Conservation (phyloP, 2,797 vertebrate species). For the Halcyon smyrnensis region DNA sequence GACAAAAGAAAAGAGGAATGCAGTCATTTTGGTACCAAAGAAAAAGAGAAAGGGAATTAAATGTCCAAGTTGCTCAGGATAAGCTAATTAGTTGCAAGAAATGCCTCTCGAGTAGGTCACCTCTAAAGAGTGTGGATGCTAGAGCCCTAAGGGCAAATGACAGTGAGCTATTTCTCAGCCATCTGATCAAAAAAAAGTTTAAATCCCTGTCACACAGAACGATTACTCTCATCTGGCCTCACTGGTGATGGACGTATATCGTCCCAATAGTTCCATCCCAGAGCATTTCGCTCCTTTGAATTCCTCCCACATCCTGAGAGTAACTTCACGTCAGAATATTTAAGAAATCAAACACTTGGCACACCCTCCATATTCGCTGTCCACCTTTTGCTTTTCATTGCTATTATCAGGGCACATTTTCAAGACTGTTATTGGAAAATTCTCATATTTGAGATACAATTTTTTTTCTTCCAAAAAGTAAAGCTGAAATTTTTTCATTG, state of each 20-base stretch:
- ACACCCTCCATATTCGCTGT: neutral
- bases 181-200: constrained; percentile 35
- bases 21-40: constrained; percentile 40
- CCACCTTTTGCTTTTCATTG: neutral
- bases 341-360: neutral
- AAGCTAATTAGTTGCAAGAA: constrained; percentile 33
- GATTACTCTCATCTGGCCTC: neutral
- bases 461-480: neutral
- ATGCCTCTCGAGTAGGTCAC: constrained; percentile 30
- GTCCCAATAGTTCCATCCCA: neutral
- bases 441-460: neutral
- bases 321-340: neutral
- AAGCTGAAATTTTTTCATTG: neutral
- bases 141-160: neutral
- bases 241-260: neutral
- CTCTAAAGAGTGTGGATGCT: neutral
- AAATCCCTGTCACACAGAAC: neutral
- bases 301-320: neutral
- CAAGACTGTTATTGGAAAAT: neutral
- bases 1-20: constrained; percentile 72
- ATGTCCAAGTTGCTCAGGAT: constrained; percentile 4
- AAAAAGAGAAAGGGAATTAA: constrained; percentile 56
- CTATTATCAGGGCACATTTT: neutral
- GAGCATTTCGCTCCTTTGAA: neutral
- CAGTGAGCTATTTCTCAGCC: neutral